Percentiles rank a stretch among this genome's conserved stretches.
Evolutionary conservation across 2,797 vertebrate genomes (phyloP).

Genomic region (Myotis pilosus): DNA sequence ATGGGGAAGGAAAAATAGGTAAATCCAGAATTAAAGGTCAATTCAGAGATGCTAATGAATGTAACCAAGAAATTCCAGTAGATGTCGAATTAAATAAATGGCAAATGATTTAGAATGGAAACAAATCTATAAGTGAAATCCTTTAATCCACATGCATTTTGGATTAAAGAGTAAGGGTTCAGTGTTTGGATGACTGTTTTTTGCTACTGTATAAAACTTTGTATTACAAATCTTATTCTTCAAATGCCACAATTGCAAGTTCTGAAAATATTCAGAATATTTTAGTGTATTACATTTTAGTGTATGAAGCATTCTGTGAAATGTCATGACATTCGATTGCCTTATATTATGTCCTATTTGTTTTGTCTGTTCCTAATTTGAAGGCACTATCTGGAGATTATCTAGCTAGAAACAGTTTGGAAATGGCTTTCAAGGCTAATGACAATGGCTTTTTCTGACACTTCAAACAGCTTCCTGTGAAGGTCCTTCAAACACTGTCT

Average conservation of each 20-base stretch:
- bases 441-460: not conserved
- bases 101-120: conserved; percentile 21
- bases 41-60: not conserved
- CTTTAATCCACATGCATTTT: conserved; percentile 7
- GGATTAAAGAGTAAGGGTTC: not conserved
- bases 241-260: not conserved
- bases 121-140: not conserved
- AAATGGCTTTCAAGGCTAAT: not conserved
- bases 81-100: not conserved
- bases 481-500: not conserved
- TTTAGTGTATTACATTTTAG: conserved; percentile 44
- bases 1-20: not conserved
- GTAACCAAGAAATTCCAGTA: not conserved
- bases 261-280: conserved; percentile 22
- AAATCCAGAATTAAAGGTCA: not conserved
- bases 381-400: not conserved
- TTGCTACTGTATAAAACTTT: not conserved
- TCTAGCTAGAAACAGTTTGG: not conserved
- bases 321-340: not conserved
- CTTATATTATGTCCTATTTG: not conserved
- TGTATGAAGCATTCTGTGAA: not conserved
- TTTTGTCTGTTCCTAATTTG: not conserved
- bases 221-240: not conserved
- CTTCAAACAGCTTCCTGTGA: not conserved
- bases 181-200: not conserved